phyloP scores from a whole-genome alignment of 2,113 vertebrate genomes.

The Vicugna pacos region DNA sequence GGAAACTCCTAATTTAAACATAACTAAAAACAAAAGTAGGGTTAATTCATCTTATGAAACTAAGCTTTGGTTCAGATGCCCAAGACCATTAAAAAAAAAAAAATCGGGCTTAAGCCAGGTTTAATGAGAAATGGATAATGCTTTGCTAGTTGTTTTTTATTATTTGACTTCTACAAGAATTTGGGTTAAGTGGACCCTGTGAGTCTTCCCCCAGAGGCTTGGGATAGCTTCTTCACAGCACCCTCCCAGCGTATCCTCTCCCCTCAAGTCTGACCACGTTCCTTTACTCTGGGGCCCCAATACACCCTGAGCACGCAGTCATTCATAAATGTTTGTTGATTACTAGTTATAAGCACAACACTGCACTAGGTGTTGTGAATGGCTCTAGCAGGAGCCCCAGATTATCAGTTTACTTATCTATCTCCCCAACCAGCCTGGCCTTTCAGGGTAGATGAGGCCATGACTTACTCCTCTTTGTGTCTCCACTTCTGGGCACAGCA shows the following conservation, averaged over 20 bases:
- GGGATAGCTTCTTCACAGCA: not conserved
- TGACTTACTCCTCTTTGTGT: not conserved
- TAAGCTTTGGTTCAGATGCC: slow-evolving; percentile 1
- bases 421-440: not conserved
- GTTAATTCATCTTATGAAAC: not conserved
- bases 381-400: not conserved
- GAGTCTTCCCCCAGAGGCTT: not conserved
- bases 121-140: slow-evolving; percentile 22
- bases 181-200: not conserved
- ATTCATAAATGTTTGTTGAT: not conserved
- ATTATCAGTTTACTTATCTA: not conserved
- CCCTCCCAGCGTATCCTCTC: not conserved
- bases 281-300: not conserved
- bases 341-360: not conserved
- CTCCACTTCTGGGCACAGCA: not conserved
- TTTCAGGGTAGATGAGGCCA: not conserved
- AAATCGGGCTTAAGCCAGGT: not conserved
- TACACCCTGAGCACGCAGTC: no score
- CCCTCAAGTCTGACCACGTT: not conserved
- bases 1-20: not conserved
- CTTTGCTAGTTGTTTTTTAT: not conserved
- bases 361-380: not conserved
- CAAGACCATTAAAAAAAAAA: not conserved
- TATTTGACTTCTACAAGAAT: not conserved
- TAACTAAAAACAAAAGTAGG: slow-evolving; percentile 29